Evolutionary conservation across 2,797 vertebrate species (phyloP), one percentile per base, ranked within the genome.

Genomic region (Thaleichthys pacificus): DNA sequence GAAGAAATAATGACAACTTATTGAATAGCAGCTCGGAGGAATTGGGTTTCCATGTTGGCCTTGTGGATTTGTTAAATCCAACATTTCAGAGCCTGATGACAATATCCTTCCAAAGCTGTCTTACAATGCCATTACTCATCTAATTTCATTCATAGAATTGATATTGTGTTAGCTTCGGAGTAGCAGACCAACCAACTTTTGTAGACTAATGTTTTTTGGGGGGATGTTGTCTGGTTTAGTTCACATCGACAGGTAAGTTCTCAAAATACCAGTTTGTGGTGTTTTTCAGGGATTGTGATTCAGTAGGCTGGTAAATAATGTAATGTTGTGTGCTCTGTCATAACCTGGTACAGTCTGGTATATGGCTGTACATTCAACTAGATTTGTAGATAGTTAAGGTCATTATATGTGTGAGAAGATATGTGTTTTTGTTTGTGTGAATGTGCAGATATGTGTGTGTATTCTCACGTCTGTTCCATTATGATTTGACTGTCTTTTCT

Each of bases 51-150:
- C 42, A 12, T 47, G 42, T 14, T 47, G 3, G 9, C 42, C 19
- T 35, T 64, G 61, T 63, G 62, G 56, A 24, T 65, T 49, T 67
- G 28, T 32, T 51, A 47, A 11, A 47, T 47, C 42, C 42, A 47
- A 47, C 42, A 47, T 47, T 47, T 47, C 42, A 47, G 9, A 42
- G 9, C 9, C 38, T 12, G 38, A 47, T 47, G 42, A 8, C 42
- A 69, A 30, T 22, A 3, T 38, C 58, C 21, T 24, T 7, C 7
- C 21, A 22, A 38, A 51, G 64, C 42, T 73, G 60, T 64, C 38
- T 65, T 49, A 12, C 38, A 26, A 26, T 32, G 71, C 60, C 60
- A 70, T 77, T 66, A 54, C 57, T 77, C 56, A 74, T 74, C 24
- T 57, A 19, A 61, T 69, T 66, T 1, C 49, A 77, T 71, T 49